These are phyloP conservation scores for Hapalemur alaotrensis DNA, from an alignment of 2,797 vertebrate genomes.

Conservation along the genomic window DNA sequence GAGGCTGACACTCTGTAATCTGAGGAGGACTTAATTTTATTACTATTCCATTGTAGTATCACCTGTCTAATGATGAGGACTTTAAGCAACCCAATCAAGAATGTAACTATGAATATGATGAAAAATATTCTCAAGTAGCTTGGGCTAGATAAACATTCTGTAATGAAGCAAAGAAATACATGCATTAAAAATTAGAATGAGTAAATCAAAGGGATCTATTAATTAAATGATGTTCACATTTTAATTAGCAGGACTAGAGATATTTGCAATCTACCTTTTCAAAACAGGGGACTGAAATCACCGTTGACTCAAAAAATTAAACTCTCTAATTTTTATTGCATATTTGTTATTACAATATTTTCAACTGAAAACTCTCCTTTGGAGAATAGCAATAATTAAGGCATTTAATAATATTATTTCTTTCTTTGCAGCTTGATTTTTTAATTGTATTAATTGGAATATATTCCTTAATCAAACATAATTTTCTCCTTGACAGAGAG, in stretches of 20 bases:
- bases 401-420: neutral
- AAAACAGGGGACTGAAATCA: neutral
- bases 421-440: constrained; percentile 2
- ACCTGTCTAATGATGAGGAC: constrained; percentile 92
- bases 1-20: constrained; percentile 86
- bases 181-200: constrained; percentile 29
- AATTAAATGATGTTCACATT: neutral
- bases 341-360: constrained; percentile 17
- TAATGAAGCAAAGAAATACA: constrained; percentile 75
- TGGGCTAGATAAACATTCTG: constrained; percentile 90
- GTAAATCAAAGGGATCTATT: neutral
- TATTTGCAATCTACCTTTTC: constrained; percentile 9
- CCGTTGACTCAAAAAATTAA: constrained; percentile 6
- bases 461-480: neutral
- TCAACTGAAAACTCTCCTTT: neutral
- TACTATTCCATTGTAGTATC: constrained; percentile 87
- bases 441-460: constrained; percentile 1
- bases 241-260: neutral
- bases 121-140: constrained; percentile 94
- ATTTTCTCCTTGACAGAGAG: neutral
- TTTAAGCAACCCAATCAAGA: constrained; percentile 93
- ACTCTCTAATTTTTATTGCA: neutral
- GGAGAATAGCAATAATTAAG: constrained; percentile 4
- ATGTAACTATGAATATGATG: constrained; percentile 93
- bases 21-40: constrained; percentile 84